Base-by-base conservation (phyloP, 1,140 invertebrate genomes). In the Zaprionus kolodkinae region DNA sequence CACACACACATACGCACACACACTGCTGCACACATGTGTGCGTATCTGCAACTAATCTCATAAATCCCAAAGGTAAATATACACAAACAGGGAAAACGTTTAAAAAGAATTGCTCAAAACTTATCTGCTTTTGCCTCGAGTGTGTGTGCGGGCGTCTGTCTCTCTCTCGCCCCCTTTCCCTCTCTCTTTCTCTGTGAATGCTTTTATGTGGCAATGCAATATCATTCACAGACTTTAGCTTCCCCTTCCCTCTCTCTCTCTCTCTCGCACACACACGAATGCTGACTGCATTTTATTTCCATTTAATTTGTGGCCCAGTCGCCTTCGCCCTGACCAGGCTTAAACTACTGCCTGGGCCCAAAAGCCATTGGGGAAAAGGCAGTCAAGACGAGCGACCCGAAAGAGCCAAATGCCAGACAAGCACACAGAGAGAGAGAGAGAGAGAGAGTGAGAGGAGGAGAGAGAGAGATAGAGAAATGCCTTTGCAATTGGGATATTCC, bases 1-100 rank as follows among this genome's bases (percentile, higher is more conserved):
- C 17, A 15, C 10, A 48, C 27, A 6, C 12, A 38, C 36, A 56
- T 30, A 25, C 33, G 38, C 27, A 60, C 38, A 30, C 13, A 38
- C 21, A 71, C 33, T 33, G 52, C 27, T n/a, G 30, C 33, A 25
- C 36, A 71, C 21, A 33, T 70, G 36, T 48, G 63, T 67, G 72
- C 61, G 52, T 61, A 76, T 73, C 76, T 82, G 79, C 59, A 88
- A 84, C 84, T 87, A 87, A 87, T 87, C 83, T 84, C 84, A 87
- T 88, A 87, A 87, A 87, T 87, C 83, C 79, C 84, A 88, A 88
- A 87, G 83, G 83, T 87, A 87, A 87, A 87, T 81, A 87, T 72
- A 85, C 83, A 82, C 66, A 88, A 87, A 84, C 83, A 83, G 79
- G 76, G 66, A 80, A 75, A 87, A 87, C 80, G 84, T 88, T 87